Percentiles rank a stretch among this genome's conserved stretches.
These are phyloP conservation scores for Drosophila insularis DNA, from an alignment of 1,140 invertebrate species.

Conservation along the genomic window DNA sequence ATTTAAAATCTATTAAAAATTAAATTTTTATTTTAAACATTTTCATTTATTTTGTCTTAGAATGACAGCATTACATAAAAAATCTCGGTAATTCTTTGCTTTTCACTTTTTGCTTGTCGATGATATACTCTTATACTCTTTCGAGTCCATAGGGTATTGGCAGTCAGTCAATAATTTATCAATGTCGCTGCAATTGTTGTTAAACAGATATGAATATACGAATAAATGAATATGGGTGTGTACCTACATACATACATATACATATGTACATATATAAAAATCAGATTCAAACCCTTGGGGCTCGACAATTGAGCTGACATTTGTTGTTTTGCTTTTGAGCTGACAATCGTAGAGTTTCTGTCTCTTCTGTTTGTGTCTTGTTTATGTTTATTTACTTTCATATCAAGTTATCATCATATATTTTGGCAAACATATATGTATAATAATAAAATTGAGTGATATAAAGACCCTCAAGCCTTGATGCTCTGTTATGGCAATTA, in stretches of 20 bases:
- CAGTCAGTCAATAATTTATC: slow-evolving; percentile 46
- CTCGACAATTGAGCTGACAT: slow-evolving; percentile 55
- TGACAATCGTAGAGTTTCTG: slow-evolving; percentile 14
- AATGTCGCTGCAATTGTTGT: slow-evolving; percentile 54
- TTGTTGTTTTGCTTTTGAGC: slow-evolving; percentile 44
- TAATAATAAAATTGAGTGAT: slow-evolving; percentile 40
- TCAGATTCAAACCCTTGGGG: slow-evolving; percentile 39
- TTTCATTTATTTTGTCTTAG: too few species aligned
- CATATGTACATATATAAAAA: slow-evolving; percentile 47
- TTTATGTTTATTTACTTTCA: slow-evolving; percentile 70
- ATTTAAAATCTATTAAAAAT: too few species aligned
- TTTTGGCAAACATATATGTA: slow-evolving; percentile 50
- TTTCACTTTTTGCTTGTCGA: too few species aligned
- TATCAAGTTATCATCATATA: slow-evolving; percentile 61
- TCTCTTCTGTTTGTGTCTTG: slow-evolving; percentile 39
- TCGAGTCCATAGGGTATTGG: not conserved
- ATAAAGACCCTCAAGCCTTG: not conserved
- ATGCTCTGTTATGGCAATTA: slow-evolving; percentile 33
- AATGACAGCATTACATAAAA: too few species aligned
- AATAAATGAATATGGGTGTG: too few species aligned
- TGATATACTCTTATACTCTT: not conserved
- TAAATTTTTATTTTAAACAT: too few species aligned
- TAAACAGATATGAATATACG: slow-evolving; percentile 31
- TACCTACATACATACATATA: not conserved
- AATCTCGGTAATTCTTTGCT: too few species aligned